These are phyloP conservation scores for Theristicus caerulescens DNA, from an alignment of 2,113 vertebrate species.

Conservation along the genomic window DNA sequence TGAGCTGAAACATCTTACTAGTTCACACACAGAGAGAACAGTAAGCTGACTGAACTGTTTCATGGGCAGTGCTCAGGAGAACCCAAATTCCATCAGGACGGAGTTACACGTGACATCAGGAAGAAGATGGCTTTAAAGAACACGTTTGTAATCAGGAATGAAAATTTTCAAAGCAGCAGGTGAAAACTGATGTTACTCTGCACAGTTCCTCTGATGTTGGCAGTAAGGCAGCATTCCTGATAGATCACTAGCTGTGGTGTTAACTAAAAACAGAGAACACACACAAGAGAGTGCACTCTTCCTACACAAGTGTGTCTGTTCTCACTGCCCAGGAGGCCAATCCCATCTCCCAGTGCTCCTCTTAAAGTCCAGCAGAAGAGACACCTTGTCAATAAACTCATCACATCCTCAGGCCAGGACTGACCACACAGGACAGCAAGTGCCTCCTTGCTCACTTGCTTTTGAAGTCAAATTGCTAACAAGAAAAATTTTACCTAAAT, in stretches of 20 bases:
- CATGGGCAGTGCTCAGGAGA: neutral
- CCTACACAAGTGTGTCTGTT: neutral
- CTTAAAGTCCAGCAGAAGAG: neutral
- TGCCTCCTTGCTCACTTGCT: neutral
- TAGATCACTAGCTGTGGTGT: neutral
- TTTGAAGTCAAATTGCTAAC: neutral
- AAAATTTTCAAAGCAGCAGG: neutral
- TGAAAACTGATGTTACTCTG: neutral
- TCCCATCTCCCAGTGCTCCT: accelerated
- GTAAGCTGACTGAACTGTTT: neutral
- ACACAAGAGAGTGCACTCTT: neutral
- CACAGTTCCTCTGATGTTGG: accelerated
- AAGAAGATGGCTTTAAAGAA: neutral
- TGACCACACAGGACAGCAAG: neutral
- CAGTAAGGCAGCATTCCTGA: neutral
- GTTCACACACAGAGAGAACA: neutral
- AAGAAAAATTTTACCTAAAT: neutral
- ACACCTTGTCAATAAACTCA: neutral
- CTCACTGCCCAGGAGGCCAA: neutral
- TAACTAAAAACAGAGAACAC: neutral
- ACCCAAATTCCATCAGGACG: neutral
- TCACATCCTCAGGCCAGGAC: neutral
- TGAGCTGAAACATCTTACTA: neutral
- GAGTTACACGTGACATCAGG: neutral
- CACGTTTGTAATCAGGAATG: neutral